These are phyloP conservation scores for Echeneis naucrates DNA, from an alignment of 2,797 vertebrate genomes.

Conservation along the genomic window DNA sequence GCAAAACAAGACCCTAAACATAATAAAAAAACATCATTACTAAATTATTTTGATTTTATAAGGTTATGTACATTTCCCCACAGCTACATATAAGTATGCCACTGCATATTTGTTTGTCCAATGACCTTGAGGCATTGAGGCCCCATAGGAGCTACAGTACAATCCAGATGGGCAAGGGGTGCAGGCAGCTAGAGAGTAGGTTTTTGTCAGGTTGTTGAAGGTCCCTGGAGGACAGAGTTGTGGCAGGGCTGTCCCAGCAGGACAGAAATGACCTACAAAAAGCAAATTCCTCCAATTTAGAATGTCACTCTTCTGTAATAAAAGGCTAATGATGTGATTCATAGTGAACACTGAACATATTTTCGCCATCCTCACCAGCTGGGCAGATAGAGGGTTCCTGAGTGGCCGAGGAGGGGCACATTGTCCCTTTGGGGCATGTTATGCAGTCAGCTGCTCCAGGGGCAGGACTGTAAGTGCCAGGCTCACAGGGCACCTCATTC, in stretches of 20 bases:
- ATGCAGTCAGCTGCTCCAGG: constrained; percentile 85
- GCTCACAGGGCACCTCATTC: constrained; percentile 87
- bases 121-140: constrained; percentile 88
- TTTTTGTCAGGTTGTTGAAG: constrained; percentile 81
- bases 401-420: constrained; percentile 83
- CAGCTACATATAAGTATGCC: neutral
- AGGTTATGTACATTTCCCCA: neutral
- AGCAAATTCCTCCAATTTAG: neutral
- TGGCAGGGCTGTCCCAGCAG: constrained; percentile 77
- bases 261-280: constrained; percentile 89
- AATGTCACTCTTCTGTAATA: neutral
- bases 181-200: constrained; percentile 82
- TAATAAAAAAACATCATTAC: neutral
- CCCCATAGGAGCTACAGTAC: constrained; percentile 88
- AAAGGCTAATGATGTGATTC: neutral
- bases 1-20: constrained; percentile 85
- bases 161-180: constrained; percentile 87
- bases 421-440: constrained; percentile 86
- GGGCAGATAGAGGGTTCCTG: constrained; percentile 85
- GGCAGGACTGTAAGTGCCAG: constrained; percentile 88
- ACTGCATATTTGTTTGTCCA: neutral
- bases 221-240: constrained; percentile 89
- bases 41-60: neutral
- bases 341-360: neutral
- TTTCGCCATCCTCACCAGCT: constrained; percentile 79